Conservation (phyloP, 2,888 invertebrate genomes). For the Coecobrya sp. region DNA sequence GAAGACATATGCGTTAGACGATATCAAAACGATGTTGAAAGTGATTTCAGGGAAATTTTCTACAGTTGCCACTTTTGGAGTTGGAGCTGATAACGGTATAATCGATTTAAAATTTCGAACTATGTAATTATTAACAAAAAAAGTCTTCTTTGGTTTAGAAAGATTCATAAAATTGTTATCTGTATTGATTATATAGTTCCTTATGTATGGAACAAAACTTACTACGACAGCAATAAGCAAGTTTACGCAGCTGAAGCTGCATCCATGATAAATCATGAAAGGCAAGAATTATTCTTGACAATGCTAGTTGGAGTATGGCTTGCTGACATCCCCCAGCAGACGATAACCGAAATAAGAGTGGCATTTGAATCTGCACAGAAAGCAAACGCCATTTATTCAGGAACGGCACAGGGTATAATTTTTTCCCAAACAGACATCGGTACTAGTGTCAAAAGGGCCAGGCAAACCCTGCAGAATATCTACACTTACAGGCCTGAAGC, state of each 20-base stretch:
- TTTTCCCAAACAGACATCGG: neutral
- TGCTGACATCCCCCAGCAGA: slow-evolving; percentile 3
- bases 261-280: slow-evolving; percentile 41
- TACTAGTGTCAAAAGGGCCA: neutral
- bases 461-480: neutral
- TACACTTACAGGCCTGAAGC: neutral
- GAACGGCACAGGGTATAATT: slow-evolving; percentile 44
- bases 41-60: slow-evolving; percentile 68
- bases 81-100: slow-evolving; percentile 71
- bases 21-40: slow-evolving; percentile 59
- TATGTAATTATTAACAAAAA: too few species aligned
- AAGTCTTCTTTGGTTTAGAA: too few species aligned
- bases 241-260: slow-evolving; percentile 52
- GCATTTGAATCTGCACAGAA: slow-evolving; percentile 62
- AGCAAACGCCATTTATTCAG: slow-evolving; percentile 56
- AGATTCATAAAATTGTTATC: neutral
- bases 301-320: slow-evolving; percentile 48
- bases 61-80: slow-evolving; percentile 58
- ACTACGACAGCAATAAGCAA: slow-evolving; percentile 12
- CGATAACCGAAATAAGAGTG: slow-evolving; percentile 13
- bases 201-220: slow-evolving; percentile 17
- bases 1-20: slow-evolving; percentile 23
- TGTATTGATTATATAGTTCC: slow-evolving; percentile 13
- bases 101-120: neutral
- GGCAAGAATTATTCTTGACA: neutral